phyloP scores from a whole-genome alignment of 2,113 vertebrate genomes.

The Anas platyrhynchos region DNA sequence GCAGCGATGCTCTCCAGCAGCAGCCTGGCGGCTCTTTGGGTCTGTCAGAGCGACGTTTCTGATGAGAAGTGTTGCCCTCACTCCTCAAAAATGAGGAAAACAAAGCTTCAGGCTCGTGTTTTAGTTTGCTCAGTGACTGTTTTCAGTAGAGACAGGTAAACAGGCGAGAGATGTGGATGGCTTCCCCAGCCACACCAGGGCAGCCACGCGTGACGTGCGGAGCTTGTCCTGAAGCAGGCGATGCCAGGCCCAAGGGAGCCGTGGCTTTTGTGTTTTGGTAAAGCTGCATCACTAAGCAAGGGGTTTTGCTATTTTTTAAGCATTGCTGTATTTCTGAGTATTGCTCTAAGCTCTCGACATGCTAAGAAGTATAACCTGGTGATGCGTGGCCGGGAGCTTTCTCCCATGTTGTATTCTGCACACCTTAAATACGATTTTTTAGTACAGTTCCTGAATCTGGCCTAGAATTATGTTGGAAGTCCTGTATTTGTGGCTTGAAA shows the following conservation, averaged over 20 bases:
- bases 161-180: fast-evolving
- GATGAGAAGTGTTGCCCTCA: too few relatives aligned
- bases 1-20: not conserved
- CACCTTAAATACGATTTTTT: not conserved
- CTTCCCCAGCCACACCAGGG: fast-evolving
- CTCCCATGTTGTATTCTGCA: not conserved
- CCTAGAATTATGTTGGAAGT: not conserved
- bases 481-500: not conserved
- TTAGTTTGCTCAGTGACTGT: fast-evolving
- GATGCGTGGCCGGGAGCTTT: not conserved
- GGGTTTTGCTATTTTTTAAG: not conserved
- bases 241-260: not conserved
- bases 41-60: fast-evolving
- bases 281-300: not conserved
- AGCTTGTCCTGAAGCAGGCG: not conserved
- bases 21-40: not conserved
- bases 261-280: too few relatives aligned
- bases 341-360: fast-evolving
- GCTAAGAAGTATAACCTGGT: fast-evolving
- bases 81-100: not conserved
- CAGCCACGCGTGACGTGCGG: fast-evolving
- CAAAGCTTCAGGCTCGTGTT: not conserved
- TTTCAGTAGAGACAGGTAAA: not conserved
- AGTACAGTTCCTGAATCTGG: not conserved
- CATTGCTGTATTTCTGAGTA: not conserved